Percentiles rank a stretch among this genome's conserved stretches.
Conservation (phyloP, 2,797 vertebrate genomes). For the Spheniscus humboldti region DNA sequence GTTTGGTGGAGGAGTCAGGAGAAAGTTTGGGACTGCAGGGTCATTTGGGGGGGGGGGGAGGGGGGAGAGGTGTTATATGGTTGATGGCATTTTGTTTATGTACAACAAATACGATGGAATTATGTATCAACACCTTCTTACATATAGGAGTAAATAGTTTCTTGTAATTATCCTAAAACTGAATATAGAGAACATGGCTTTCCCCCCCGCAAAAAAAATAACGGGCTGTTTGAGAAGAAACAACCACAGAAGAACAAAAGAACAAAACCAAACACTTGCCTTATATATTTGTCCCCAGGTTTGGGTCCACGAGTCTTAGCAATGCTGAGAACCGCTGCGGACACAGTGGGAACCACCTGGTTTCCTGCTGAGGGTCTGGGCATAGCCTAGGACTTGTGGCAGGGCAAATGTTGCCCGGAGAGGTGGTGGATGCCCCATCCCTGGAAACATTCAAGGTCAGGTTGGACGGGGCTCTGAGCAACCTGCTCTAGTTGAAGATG, state of each 20-base stretch:
- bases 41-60: not conserved
- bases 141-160: not conserved
- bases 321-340: not conserved
- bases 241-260: not conserved
- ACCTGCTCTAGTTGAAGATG: too few species aligned
- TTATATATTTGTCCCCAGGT: not conserved
- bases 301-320: not conserved
- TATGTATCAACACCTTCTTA: not conserved
- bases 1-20: not conserved
- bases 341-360: rapidly evolving
- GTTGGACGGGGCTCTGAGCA: too few species aligned
- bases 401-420: not conserved
- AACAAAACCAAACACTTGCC: not conserved
- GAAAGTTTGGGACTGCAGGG: not conserved
- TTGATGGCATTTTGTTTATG: not conserved
- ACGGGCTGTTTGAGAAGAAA: not conserved
- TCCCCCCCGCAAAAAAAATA: too few species aligned
- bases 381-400: not conserved
- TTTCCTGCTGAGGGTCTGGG: not conserved
- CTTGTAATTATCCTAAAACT: not conserved
- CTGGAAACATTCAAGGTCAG: too few species aligned
- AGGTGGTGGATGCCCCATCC: too few species aligned
- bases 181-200: not conserved
- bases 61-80: not conserved
- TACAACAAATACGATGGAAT: not conserved